A percentile compares a stretch with the other conserved stretches of the same genome.
Evolutionary conservation across 2,113 vertebrate genomes (phyloP).

Genomic region (Corydoras maculifer): DNA sequence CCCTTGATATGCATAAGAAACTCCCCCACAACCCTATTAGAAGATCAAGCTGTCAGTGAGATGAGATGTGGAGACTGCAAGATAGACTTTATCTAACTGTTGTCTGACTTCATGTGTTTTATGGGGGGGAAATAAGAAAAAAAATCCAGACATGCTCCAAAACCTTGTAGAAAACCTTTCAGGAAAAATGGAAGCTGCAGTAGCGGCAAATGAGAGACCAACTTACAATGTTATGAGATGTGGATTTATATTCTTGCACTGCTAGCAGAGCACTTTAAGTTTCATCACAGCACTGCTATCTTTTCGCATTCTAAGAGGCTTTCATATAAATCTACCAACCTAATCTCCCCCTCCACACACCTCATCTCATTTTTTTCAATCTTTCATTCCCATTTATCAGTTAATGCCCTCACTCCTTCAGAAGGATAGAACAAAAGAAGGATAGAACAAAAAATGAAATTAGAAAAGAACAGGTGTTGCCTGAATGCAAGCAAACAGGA

Average conservation of each 20-base stretch:
- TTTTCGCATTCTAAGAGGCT: constrained; percentile 44
- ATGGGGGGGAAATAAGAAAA: too few relatives aligned
- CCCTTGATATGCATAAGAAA: too few relatives aligned
- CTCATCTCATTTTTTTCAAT: constrained; percentile 19
- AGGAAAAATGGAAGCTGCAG: too few relatives aligned
- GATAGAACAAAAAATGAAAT: neutral
- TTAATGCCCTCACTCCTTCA: constrained; percentile 12
- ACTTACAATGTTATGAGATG: too few relatives aligned
- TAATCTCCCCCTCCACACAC: constrained; percentile 4
- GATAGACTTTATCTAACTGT: too few relatives aligned
- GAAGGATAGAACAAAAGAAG: neutral
- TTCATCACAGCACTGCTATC: constrained; percentile 26
- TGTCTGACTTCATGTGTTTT: too few relatives aligned
- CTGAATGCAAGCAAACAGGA: neutral
- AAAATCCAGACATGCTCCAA: too few relatives aligned
- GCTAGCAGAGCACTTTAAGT: neutral
- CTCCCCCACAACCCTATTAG: too few relatives aligned
- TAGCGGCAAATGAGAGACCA: too few relatives aligned
- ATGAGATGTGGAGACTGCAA: too few relatives aligned
- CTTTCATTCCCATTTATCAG: constrained; percentile 19
- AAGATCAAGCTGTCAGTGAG: too few relatives aligned
- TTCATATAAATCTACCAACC: neutral
- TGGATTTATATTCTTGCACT: constrained; percentile 4
- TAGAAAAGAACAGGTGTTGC: neutral
- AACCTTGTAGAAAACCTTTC: too few relatives aligned